Conservation (phyloP, 2,797 vertebrate genomes). For the Girardinus metallicus region DNA sequence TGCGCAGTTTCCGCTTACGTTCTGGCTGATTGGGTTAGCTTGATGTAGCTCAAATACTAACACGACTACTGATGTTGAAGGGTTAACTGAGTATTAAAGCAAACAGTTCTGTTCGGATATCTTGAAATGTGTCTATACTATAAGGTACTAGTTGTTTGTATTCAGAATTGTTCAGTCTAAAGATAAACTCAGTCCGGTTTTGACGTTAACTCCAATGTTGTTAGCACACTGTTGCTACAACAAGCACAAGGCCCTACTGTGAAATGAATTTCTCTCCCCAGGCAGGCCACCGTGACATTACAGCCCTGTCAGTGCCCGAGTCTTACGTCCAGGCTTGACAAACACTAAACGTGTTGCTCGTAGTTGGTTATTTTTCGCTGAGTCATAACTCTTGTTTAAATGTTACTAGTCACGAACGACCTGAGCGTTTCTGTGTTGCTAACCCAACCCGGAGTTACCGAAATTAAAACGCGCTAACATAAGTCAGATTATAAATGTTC, state of each 20-base stretch:
- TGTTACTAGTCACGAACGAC: neutral
- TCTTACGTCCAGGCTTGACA: neutral
- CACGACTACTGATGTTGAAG: slow-evolving; percentile 44
- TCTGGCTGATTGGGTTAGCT: neutral
- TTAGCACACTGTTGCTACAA: slow-evolving; percentile 42
- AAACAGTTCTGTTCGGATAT: slow-evolving; percentile 1
- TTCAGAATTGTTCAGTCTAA: neutral
- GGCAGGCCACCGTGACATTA: slow-evolving; percentile 16
- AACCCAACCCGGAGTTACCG: neutral
- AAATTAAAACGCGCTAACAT: neutral
- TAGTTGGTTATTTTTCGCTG: neutral
- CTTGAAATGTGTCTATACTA: neutral
- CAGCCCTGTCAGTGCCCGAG: neutral
- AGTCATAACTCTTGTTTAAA: no score
- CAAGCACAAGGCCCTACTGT: slow-evolving; percentile 53
- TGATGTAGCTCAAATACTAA: slow-evolving; percentile 9
- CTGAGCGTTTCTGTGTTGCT: neutral
- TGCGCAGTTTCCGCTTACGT: slow-evolving; percentile 11
- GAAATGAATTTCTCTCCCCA: slow-evolving; percentile 10
- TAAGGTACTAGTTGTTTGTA: neutral
- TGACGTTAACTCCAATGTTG: neutral
- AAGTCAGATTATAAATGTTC: neutral
- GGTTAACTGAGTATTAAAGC: slow-evolving; percentile 7
- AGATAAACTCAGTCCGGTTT: neutral
- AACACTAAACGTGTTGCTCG: no score